Base-by-base conservation (phyloP, 2,113 vertebrate species). In the Herpetotheres cachinnans region DNA sequence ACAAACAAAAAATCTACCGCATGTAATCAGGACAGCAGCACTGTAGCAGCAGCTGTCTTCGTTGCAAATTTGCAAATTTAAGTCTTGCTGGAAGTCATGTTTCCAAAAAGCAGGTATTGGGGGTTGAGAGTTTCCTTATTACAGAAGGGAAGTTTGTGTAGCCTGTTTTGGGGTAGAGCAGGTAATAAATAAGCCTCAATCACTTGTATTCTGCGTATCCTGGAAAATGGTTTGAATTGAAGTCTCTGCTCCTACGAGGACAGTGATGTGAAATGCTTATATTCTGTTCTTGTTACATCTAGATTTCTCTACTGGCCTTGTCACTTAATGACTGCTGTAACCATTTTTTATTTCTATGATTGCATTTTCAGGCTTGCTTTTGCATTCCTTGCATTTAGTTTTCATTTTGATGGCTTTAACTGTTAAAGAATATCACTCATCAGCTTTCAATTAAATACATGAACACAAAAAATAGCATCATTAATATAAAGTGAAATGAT, bases 351-450 rank as follows among this genome's bases (percentile, higher is more conserved):
- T 83, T 94, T 94, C 36, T 81, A 42, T 42, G 29, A 18, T 83
- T 74, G 62, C 83, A 30, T 77, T 95, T 94, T 89, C 89, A 88
- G 82, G 58, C 67, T 90, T 94, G 66, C 46, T 93, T 88, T 95
- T 95, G 76, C 42, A 82, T 96, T 96, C 94, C 54, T 89, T 62
- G 81, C 63, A 36, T 82, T 85, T 86, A 3, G 0, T 91, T 97
- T 94, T 94, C n/a, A 34, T 95, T 72, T 86, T 93, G 81, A 77
- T 94, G 87, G 49, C 42, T 82, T 54, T 91, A 36, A 85, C 58
- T 96, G 93, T 93, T 97, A 88, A 95, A 92, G 69, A 87, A 40
- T 89, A 94, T 95, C 91, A 95, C 66, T 97, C 91, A 70, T 90
- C 94, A 93, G 58, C 74, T 93, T 94, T 95, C 86, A 90, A 77